Evolutionary conservation across 2,797 vertebrate species (phyloP).

Genomic region (Microctenopoma stevenorrisi): DNA sequence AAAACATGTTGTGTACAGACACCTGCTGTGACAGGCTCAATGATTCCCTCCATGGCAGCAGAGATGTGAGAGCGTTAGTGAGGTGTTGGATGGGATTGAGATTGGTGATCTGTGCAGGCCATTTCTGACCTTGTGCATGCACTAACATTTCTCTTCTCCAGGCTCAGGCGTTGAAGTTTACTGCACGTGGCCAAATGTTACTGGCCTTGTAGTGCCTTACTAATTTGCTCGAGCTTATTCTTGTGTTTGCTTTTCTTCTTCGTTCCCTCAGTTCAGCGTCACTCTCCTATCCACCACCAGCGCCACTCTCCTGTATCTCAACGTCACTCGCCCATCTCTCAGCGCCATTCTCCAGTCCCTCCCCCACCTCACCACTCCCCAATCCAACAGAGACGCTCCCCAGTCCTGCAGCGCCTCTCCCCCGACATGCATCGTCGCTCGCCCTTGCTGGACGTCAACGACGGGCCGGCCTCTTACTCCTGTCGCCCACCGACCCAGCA

Average conservation of each 20-base stretch:
- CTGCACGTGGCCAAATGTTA: too few species aligned
- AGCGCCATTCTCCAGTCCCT: slow-evolving; percentile 88
- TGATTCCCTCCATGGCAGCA: too few species aligned
- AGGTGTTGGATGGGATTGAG: too few species aligned
- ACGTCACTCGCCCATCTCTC: slow-evolving; percentile 87
- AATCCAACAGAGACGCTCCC: slow-evolving; percentile 87
- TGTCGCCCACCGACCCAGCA: slow-evolving; percentile 91
- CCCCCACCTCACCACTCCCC: slow-evolving; percentile 87
- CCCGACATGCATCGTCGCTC: slow-evolving; percentile 88
- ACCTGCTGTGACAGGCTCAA: background rate
- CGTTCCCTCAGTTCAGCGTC: slow-evolving; percentile 81
- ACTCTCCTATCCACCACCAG: slow-evolving; percentile 89
- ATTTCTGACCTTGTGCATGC: background rate
- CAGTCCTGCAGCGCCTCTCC: slow-evolving; percentile 86
- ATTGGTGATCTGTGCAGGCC: background rate
- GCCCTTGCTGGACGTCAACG: slow-evolving; percentile 83
- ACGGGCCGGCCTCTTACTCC: slow-evolving; percentile 87
- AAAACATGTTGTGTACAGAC: background rate
- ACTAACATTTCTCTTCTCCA: too few species aligned
- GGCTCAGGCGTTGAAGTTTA: too few species aligned
- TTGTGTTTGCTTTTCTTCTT: background rate
- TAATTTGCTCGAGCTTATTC: background rate
- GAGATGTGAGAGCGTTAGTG: too few species aligned
- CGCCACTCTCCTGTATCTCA: slow-evolving; percentile 87
- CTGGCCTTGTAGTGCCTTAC: background rate